These are phyloP conservation scores for Epinotia brunnichana DNA, from an alignment of 2,888 invertebrate genomes.

Conservation along the genomic window DNA sequence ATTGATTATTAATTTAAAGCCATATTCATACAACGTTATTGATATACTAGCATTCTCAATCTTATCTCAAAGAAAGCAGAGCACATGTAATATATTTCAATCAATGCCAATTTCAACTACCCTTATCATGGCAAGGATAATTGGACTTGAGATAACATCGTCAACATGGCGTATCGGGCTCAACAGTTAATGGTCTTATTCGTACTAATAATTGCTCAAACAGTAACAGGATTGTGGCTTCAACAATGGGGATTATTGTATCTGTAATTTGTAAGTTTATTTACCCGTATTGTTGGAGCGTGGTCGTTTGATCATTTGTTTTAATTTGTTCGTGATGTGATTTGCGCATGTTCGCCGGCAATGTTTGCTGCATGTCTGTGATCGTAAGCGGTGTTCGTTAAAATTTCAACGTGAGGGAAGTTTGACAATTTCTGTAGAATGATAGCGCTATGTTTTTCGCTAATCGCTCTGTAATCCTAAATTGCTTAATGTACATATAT, in stretches of 20 bases:
- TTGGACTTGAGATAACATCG: slow-evolving; percentile 30
- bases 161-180: not conserved
- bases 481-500: not conserved
- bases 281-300: slow-evolving; percentile 2
- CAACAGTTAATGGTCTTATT: slow-evolving; percentile 13
- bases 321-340: not conserved
- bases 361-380: too few species aligned
- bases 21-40: not conserved
- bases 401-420: too few species aligned
- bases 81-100: slow-evolving; percentile 32
- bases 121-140: slow-evolving; percentile 36
- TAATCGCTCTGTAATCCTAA: too few species aligned
- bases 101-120: slow-evolving; percentile 38
- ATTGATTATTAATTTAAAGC: slow-evolving; percentile 13
- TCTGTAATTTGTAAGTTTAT: slow-evolving; percentile 10
- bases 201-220: slow-evolving; percentile 5
- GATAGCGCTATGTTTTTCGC: too few species aligned
- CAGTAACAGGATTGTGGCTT: slow-evolving; percentile 1
- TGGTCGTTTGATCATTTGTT: not conserved
- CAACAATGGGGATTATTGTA: slow-evolving; percentile 14
- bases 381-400: too few species aligned
- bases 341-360: not conserved
- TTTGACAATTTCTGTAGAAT: too few species aligned
- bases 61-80: slow-evolving; percentile 24
- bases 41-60: not conserved